These are phyloP conservation scores for Panonychus citri DNA, from an alignment of 1,140 invertebrate species.

Conservation along the genomic window DNA sequence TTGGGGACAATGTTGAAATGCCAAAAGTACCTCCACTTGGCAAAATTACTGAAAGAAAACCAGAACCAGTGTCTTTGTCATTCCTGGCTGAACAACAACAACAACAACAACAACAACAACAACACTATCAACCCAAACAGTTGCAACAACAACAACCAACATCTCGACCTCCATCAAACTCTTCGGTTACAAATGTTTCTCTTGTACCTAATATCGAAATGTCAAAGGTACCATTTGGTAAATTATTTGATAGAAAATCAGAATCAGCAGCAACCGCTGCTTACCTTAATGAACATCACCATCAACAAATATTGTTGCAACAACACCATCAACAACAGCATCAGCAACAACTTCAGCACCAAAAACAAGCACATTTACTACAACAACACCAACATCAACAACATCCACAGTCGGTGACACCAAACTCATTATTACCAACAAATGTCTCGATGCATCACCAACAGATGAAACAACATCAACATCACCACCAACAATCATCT, in stretches of 20 bases:
- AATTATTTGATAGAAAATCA: too few species aligned
- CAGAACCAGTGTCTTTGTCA: not conserved
- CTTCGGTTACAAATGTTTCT: too few species aligned
- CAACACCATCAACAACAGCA: slow-evolving; percentile 4
- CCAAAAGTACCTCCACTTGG: too few species aligned
- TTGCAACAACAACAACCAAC: too few species aligned
- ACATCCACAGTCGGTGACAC: not conserved
- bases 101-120: not conserved
- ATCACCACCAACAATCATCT: slow-evolving; percentile 10
- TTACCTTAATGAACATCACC: not conserved
- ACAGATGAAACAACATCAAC: slow-evolving; percentile 13
- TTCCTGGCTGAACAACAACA: not conserved
- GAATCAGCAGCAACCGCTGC: too few species aligned
- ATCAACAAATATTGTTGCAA: not conserved
- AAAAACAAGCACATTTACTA: not conserved
- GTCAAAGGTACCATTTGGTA: too few species aligned
- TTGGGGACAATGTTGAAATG: too few species aligned
- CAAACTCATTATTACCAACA: slow-evolving; percentile 13
- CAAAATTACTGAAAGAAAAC: not conserved
- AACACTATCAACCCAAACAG: too few species aligned
- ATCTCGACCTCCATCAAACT: too few species aligned
- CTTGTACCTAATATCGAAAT: too few species aligned
- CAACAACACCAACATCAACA: not conserved
- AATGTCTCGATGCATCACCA: slow-evolving; percentile 12
- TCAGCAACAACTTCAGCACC: slow-evolving; percentile 7